Conservation (phyloP, 2,113 vertebrate species). For the Hoplias malabaricus region DNA sequence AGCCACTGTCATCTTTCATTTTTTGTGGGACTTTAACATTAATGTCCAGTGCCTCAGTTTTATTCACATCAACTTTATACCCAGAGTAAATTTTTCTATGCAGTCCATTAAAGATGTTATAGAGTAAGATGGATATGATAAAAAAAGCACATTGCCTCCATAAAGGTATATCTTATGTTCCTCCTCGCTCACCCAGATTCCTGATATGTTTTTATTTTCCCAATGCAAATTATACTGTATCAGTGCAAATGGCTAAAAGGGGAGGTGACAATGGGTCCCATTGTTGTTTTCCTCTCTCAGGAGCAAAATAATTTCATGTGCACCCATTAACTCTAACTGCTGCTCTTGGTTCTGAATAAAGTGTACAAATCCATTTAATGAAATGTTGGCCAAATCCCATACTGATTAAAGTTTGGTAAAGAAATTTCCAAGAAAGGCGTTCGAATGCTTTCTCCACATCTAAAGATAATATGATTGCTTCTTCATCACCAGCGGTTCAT, state of each 20-base stretch:
- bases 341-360: too few relatives aligned
- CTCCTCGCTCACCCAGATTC: too few relatives aligned
- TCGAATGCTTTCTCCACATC: too few relatives aligned
- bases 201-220: too few relatives aligned
- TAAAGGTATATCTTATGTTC: not conserved
- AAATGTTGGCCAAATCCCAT: constrained; percentile 14
- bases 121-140: not conserved
- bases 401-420: constrained; percentile 11
- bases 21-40: not conserved
- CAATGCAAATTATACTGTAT: too few relatives aligned
- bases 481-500: not conserved
- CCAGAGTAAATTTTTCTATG: not conserved
- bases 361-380: too few relatives aligned
- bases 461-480: not conserved
- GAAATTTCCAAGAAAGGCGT: constrained; percentile 15
- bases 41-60: not conserved
- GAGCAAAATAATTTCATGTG: too few relatives aligned
- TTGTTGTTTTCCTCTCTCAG: too few relatives aligned
- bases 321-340: too few relatives aligned
- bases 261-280: too few relatives aligned
- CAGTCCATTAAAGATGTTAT: not conserved
- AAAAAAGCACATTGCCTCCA: not conserved
- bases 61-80: not conserved
- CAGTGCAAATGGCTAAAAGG: too few relatives aligned
- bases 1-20: not conserved